Evolutionary conservation across 2,888 invertebrate genomes (phyloP), one percentile per base, ranked within the genome.

Genomic region (Ormia ochracea): DNA sequence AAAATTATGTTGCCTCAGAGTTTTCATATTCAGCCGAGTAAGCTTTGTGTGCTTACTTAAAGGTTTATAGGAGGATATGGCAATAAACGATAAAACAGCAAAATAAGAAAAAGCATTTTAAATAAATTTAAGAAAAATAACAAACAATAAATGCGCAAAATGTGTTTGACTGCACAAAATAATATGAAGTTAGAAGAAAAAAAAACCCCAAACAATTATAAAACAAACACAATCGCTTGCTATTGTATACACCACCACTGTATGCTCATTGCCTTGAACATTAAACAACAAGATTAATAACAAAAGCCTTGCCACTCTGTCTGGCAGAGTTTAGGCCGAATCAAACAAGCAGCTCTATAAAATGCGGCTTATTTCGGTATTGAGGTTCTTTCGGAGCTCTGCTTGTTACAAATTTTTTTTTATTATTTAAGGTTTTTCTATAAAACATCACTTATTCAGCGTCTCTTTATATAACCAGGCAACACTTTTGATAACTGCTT

Each of bases 41-140:
- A 52, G 52, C 61, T 23, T 1, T 50, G n/a, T 61, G 17, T 78
- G 68, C 52, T 73, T 66, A 63, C 45, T 59, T 65, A 65, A 59
- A 38, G 48, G 58, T 69, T 63, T 74, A 74, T 33, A 28, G 17
- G 43, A 58, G 50, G 56, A 65, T 74, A 69, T 78, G 56, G 63
- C 63, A 58, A 58, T 63, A 63, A 63, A 58, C 73, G 74, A 78
- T 74, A 74, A 68, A 70, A 63, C 36, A 66, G 74, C 45, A 74
- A 77, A 74, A 63, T 45, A 33, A 69, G 68, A 23, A 59, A 66
- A 70, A 59, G 19, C 58, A 70, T 83, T 84, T 81, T 82, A 83
- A 85, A 86, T 86, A 83, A 85, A 84, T 85, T 86, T 84, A 84
- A 82, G 84, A 80, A 83, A 84, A 82, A 82, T 82, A 81, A 82